phyloP scores from a whole-genome alignment of 2,888 invertebrate genomes.

The Parascotia fuliginaria region DNA sequence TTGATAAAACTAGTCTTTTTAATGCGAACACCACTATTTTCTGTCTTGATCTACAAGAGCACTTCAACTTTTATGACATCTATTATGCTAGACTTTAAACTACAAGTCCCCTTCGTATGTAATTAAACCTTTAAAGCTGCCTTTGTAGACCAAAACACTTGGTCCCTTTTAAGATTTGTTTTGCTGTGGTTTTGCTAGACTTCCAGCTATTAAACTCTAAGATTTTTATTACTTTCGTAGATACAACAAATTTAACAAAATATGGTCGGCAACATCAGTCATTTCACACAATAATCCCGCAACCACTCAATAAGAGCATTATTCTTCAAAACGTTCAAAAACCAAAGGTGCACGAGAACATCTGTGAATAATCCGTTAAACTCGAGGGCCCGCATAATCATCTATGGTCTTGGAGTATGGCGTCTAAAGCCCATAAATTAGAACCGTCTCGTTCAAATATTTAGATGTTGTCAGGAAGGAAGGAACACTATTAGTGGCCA shows the following conservation, averaged over 20 bases:
- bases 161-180: no score
- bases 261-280: constrained; percentile 18
- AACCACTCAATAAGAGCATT: constrained; percentile 21
- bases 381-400: constrained; percentile 50
- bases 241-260: background rate
- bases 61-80: no score
- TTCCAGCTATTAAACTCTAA: no score
- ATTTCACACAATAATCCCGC: constrained; percentile 26
- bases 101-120: no score
- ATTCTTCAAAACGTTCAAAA: constrained; percentile 7
- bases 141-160: no score
- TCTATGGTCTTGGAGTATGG: constrained; percentile 9
- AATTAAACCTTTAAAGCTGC: no score
- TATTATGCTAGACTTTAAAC: no score
- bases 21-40: no score
- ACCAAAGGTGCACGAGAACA: constrained; percentile 66
- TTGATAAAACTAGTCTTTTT: no score
- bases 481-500: constrained; percentile 37
- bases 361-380: constrained; percentile 70
- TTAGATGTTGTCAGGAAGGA: constrained; percentile 23
- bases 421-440: constrained; percentile 52
- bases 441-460: constrained; percentile 23
- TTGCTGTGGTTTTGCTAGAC: no score
- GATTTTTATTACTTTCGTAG: no score
- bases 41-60: no score